A percentile compares a stretch with the other conserved stretches of the same genome.
phyloP scores from a whole-genome alignment of 1,140 invertebrate genomes.

The Meloidogyne hapla region DNA sequence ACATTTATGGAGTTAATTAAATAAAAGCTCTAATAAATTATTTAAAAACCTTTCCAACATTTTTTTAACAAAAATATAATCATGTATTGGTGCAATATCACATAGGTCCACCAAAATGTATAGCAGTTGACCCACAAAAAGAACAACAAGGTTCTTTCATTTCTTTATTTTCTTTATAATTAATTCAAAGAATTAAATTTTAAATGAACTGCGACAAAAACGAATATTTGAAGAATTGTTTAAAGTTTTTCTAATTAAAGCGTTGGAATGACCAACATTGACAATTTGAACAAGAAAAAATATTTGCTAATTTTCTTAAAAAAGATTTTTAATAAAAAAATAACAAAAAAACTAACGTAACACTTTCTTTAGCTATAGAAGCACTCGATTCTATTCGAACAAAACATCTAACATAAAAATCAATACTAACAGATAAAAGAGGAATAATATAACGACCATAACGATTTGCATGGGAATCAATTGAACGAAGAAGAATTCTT shows the following conservation, averaged over 20 bases:
- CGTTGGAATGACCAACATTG: slow-evolving; percentile 47
- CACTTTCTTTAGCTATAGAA: slow-evolving; percentile 78
- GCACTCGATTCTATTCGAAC: slow-evolving; percentile 79
- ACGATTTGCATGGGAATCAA: slow-evolving; percentile 84
- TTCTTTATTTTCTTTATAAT: slow-evolving; percentile 7
- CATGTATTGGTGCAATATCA: slow-evolving; percentile 84
- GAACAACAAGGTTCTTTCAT: slow-evolving; percentile 39
- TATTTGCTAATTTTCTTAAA: slow-evolving; percentile 59
- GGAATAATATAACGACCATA: slow-evolving; percentile 90
- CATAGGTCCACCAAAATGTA: slow-evolving; percentile 84
- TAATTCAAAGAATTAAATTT: slow-evolving; percentile 12
- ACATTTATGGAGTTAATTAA: too few relatives aligned
- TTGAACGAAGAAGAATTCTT: slow-evolving; percentile 83
- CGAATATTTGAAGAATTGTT: slow-evolving; percentile 33
- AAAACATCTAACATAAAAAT: slow-evolving; percentile 96
- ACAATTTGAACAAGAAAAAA: slow-evolving; percentile 54
- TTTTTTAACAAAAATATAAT: slow-evolving; percentile 74
- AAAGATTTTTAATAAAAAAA: not conserved
- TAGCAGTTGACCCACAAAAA: slow-evolving; percentile 45
- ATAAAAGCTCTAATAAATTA: too few relatives aligned
- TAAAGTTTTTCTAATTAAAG: slow-evolving; percentile 48
- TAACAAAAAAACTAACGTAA: slow-evolving; percentile 68
- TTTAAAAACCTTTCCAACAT: slow-evolving; percentile 64
- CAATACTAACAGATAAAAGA: slow-evolving; percentile 83
- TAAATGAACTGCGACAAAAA: slow-evolving; percentile 41